Base-by-base conservation (phyloP, 2,113 vertebrate genomes). In the Pogona vitticeps region DNA sequence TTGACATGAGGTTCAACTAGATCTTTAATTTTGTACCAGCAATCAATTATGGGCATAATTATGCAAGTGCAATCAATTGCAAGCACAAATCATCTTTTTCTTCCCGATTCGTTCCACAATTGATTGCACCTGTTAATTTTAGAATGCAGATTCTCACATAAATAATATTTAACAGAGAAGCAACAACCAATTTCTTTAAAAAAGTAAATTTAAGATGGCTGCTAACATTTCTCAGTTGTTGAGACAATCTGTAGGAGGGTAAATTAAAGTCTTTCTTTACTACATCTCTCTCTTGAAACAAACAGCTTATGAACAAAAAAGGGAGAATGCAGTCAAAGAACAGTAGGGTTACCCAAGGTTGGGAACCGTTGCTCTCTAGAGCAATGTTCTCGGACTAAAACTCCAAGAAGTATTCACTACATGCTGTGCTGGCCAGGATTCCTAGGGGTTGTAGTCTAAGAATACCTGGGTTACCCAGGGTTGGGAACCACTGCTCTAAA, bases 11-110 rank as follows among this genome's bases (percentile, higher is more conserved):
- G 3, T 17, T 78, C 75, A 78, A 76, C 82, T n/a, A 63, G 87
- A 71, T 63, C 81, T 83, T 78, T 88, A 83, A 83, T 88, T 88
- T 88, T 78, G 65, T 42, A 72, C 81, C 15, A 31, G 75, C 82
- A 88, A 88, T 88, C 87, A 84, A 84, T 84, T 88, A 65, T 75
- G 78, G 78, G 14, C 58, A 81, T 70, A 86, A 86, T 86, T 86
- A 86, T 84, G 82, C 76, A 72, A 84, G 76, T 33, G 56, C 76
- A 88, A 88, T 88, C 87, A 88, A 88, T 71, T 84, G 82, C 56
- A 79, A 52, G 76, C 56, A 80, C 87, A 88, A 88, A 84, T 88
- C 86, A 88, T 72, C 67, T 80, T 84, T 88, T 36, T 83, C 76
- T 78, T 61, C 56, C 76, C 65, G n/a, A 84, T 84, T 88, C 72